Evolutionary conservation across 2,113 vertebrate species (phyloP).

Genomic region (Notothenia coriiceps): DNA sequence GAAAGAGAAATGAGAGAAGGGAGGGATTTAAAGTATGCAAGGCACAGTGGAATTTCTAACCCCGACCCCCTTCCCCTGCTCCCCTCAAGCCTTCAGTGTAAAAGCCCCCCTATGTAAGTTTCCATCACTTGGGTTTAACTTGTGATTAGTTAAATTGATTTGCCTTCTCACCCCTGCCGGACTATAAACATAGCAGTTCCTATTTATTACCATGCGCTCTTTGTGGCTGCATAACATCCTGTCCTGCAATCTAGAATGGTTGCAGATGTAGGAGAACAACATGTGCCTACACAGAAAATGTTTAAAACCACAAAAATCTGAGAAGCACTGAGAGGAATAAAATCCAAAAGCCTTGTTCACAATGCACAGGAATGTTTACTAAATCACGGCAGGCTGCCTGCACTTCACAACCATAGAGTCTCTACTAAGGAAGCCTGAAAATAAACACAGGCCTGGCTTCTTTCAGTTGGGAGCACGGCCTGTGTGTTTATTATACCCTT

Average conservation of each 20-base stretch:
- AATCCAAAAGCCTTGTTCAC: constrained; percentile 21
- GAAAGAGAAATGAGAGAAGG: constrained; percentile 57
- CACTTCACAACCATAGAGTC: constrained; percentile 61
- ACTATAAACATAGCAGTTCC: constrained; percentile 23
- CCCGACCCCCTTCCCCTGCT: constrained; percentile 46
- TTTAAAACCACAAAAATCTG: constrained; percentile 25
- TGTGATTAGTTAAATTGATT: constrained; percentile 61
- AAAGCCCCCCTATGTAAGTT: constrained; percentile 55
- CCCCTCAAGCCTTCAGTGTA: constrained; percentile 62
- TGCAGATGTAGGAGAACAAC: background rate
- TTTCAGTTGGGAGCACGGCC: constrained; percentile 44
- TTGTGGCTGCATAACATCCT: background rate
- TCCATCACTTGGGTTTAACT: constrained; percentile 71
- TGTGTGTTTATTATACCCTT: constrained; percentile 74
- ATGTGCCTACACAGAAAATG: constrained; percentile 4
- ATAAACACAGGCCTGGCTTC: constrained; percentile 73
- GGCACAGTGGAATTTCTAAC: constrained; percentile 73
- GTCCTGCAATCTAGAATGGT: background rate
- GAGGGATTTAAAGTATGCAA: constrained; percentile 73
- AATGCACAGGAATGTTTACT: constrained; percentile 61
- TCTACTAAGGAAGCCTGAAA: constrained; percentile 69
- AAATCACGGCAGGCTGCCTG: constrained; percentile 58
- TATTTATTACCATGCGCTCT: constrained; percentile 1
- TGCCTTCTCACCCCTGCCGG: constrained; percentile 51
- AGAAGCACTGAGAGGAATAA: background rate